These are phyloP conservation scores for Hyaena hyaena DNA, from an alignment of 2,113 vertebrate species.

Conservation along the genomic window DNA sequence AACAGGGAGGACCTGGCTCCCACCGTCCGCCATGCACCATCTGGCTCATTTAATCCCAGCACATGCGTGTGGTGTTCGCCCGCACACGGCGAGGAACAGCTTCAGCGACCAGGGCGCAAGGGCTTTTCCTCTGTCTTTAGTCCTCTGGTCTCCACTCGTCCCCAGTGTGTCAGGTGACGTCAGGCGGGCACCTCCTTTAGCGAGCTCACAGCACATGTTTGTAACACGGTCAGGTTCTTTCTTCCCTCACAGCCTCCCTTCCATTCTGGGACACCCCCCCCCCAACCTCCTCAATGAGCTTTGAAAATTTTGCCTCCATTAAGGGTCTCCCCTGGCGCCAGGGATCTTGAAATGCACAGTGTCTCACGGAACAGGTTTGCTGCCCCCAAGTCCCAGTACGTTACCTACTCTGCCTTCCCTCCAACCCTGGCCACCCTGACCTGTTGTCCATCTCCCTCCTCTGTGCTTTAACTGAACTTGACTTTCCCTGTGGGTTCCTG, in stretches of 20 bases:
- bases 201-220: fast-evolving
- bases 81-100: fast-evolving
- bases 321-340: not conserved
- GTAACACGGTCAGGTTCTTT: not conserved
- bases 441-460: not conserved
- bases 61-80: not conserved
- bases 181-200: not conserved
- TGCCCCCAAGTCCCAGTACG: fast-evolving
- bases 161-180: not conserved
- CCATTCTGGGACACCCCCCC: not conserved
- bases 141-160: not conserved
- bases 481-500: not conserved
- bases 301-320: not conserved
- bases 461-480: not conserved
- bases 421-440: not conserved
- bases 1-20: not conserved
- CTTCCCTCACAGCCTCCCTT: not conserved
- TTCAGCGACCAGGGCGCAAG: not conserved
- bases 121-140: not conserved
- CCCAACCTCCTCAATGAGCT: not conserved
- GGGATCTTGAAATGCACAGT: not conserved
- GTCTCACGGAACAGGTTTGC: fast-evolving
- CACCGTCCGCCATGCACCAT: not conserved
- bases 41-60: too few species aligned
- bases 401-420: not conserved